Evolutionary conservation across 1,140 invertebrate species (phyloP).

Genomic region (Scaptomyza graminum): DNA sequence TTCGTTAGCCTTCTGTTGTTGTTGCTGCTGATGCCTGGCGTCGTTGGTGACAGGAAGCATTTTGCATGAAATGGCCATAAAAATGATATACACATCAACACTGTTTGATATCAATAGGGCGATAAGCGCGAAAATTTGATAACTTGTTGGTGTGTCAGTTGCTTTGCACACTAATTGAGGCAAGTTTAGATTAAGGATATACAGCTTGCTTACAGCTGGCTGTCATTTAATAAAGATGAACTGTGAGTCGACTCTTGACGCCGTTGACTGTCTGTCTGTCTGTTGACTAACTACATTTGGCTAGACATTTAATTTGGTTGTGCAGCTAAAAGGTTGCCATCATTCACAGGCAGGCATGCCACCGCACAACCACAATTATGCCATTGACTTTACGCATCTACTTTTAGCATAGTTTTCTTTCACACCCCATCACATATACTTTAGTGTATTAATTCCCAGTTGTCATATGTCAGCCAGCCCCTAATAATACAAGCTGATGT

Average conservation of each 20-base stretch:
- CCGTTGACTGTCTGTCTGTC: background rate
- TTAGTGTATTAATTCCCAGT: conserved; percentile 69
- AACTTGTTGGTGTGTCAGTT: conserved; percentile 25
- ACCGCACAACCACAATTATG: conserved; percentile 37
- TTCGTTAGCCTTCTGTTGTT: background rate
- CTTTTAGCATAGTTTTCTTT: background rate
- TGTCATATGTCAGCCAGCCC: conserved; percentile 73
- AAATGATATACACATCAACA: conserved; percentile 79
- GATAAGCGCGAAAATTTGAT: conserved; percentile 67
- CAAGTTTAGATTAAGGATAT: conserved; percentile 30
- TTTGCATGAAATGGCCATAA: conserved; percentile 82
- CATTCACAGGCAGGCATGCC: conserved; percentile 37
- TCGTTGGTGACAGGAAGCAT: conserved; percentile 62
- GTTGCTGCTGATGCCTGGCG: conserved; percentile 10
- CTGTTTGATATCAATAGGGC: conserved; percentile 61
- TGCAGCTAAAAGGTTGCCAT: conserved; percentile 77
- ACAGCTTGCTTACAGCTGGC: background rate
- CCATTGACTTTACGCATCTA: conserved; percentile 47
- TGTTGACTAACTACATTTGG: conserved; percentile 42
- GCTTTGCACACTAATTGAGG: conserved; percentile 27
- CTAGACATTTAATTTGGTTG: conserved; percentile 74
- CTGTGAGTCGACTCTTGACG: conserved; percentile 4
- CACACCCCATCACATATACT: background rate
- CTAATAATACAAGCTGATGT: conserved; percentile 76
- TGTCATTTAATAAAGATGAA: conserved; percentile 62